Evolutionary conservation across 2,888 invertebrate genomes (phyloP).

Genomic region (Athripsodes cinereus): DNA sequence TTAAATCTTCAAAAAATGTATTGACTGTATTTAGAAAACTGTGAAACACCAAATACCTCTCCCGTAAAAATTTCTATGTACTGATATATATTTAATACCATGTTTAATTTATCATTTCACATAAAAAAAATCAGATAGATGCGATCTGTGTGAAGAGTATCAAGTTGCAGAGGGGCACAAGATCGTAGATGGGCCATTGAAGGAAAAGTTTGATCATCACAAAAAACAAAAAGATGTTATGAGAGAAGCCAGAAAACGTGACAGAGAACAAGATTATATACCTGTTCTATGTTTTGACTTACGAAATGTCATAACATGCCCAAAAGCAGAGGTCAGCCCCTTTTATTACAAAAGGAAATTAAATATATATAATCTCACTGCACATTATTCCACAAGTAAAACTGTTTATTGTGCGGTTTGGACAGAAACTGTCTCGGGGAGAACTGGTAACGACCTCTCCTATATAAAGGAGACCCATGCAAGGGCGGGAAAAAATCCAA

Average conservation of each 20-base stretch:
- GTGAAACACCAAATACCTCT: background rate
- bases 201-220: background rate
- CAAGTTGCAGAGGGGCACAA: no score
- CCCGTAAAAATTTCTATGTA: conserved; percentile 3
- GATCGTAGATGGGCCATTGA: background rate
- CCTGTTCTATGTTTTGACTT: background rate
- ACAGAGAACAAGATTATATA: no score
- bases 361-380: conserved; percentile 6
- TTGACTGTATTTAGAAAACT: no score
- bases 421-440: conserved; percentile 5
- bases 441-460: conserved; percentile 5
- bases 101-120: background rate
- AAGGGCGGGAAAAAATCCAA: no score
- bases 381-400: conserved; percentile 1
- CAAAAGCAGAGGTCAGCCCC: no score
- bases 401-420: conserved; percentile 5
- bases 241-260: background rate
- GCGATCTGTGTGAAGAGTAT: background rate
- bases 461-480: no score
- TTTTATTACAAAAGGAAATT: conserved; percentile 7
- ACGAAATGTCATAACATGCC: conserved; percentile 5
- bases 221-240: conserved; percentile 1
- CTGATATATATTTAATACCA: background rate
- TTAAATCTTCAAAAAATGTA: background rate
- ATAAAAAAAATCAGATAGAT: conserved; percentile 1